Evolutionary conservation across 2,797 vertebrate genomes (phyloP).

Genomic region (Heteromormyrus szaboi): DNA sequence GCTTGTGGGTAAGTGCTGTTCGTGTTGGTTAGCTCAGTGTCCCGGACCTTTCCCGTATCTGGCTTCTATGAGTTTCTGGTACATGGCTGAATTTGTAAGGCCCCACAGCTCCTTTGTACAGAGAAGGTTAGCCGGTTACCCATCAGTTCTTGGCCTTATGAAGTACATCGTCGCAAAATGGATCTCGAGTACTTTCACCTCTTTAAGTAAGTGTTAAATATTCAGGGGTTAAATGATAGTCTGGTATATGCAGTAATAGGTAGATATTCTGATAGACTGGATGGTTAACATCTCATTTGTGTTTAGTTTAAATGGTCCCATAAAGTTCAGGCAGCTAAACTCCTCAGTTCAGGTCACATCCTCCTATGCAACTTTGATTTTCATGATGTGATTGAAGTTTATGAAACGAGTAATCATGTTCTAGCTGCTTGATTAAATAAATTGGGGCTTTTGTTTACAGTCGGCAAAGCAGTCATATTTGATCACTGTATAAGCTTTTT

Average conservation of each 20-base stretch:
- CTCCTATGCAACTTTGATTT: background rate
- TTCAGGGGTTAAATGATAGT: background rate
- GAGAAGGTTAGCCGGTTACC: background rate
- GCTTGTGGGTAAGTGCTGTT: background rate
- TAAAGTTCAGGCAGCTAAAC: background rate
- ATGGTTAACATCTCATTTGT: background rate
- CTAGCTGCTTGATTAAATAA: background rate
- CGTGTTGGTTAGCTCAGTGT: background rate
- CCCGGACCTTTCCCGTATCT: background rate
- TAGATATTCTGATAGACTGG: background rate
- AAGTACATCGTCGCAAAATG: background rate
- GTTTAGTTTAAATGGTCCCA: background rate
- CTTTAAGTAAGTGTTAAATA: background rate
- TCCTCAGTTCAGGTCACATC: background rate
- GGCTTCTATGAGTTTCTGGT: background rate
- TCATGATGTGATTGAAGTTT: background rate
- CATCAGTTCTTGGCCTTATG: background rate
- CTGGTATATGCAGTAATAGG: background rate
- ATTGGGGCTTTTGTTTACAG: background rate
- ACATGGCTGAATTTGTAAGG: background rate
- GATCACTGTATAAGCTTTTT: background rate
- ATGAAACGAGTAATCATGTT: background rate
- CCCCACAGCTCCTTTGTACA: background rate
- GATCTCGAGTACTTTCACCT: background rate
- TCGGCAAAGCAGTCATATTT: background rate